Percentiles rank a stretch among this genome's conserved stretches.
These are phyloP conservation scores for Holocentrus rufus DNA, from an alignment of 2,797 vertebrate species.

Conservation along the genomic window DNA sequence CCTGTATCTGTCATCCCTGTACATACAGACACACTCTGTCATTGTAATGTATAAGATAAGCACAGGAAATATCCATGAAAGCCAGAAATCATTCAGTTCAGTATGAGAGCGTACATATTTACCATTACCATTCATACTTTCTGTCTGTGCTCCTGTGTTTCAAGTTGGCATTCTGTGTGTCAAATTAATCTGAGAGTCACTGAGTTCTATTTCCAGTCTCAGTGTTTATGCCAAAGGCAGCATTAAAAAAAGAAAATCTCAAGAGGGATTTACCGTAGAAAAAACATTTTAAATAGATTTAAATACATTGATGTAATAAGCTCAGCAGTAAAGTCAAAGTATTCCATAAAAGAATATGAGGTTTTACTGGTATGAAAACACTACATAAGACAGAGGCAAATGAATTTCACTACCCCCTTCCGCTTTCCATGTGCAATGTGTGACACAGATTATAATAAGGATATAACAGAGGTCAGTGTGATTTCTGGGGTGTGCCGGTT, in stretches of 20 bases:
- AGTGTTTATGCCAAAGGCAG: slow-evolving; percentile 74
- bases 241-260: slow-evolving; percentile 55
- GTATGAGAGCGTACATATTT: slow-evolving; percentile 26
- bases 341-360: slow-evolving; percentile 1
- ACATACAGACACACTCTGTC: background rate
- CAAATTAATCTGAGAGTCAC: slow-evolving; percentile 69
- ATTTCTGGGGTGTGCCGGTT: slow-evolving; percentile 45
- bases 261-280: slow-evolving; percentile 57
- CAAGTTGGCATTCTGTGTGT: slow-evolving; percentile 60
- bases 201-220: slow-evolving; percentile 61
- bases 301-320: slow-evolving; percentile 52
- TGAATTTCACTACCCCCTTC: background rate
- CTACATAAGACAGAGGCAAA: background rate
- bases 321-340: slow-evolving; percentile 24
- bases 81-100: slow-evolving; percentile 24
- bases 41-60: slow-evolving; percentile 1
- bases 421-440: background rate
- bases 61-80: slow-evolving; percentile 24
- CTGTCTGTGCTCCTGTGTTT: slow-evolving; percentile 42
- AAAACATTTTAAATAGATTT: slow-evolving; percentile 58
- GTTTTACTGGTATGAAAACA: slow-evolving; percentile 19
- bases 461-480: slow-evolving; percentile 20
- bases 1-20: background rate
- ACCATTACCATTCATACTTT: slow-evolving; percentile 35
- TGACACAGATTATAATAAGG: slow-evolving; percentile 28